Evolutionary conservation across 1,140 invertebrate genomes (phyloP), one percentile per base, ranked within the genome.

Genomic region (Megalopta genalis): DNA sequence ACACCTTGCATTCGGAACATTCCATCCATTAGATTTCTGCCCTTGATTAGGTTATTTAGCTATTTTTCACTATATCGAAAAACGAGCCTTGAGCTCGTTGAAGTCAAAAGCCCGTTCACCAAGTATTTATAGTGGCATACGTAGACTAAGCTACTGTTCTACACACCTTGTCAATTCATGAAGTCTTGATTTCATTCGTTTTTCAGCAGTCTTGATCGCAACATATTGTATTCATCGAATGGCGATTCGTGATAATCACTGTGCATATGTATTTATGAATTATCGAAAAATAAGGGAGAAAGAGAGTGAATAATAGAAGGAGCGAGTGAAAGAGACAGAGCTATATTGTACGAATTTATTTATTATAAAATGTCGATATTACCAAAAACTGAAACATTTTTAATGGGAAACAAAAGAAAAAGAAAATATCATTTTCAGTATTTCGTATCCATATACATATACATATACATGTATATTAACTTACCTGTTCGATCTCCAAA

Each of bases 11-110:
- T 82, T 86, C 84, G 64, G 80, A 82, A 86, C 88, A 90, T 91
- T 92, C 90, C 88, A 89, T 89, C 87, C 88, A 87, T 78, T 88
- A 88, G 69, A 88, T 70, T 88, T 81, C 62, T 63, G 77, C 71
- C 79, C 80, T 81, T 52, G 60, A 86, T 69, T 76, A 81, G 81
- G 75, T 86, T 86, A 81, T 78, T 65, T 77, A 86, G 9, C 42
- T 81, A 59, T 32, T 86, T 86, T 81, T 77, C 77, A 83, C 83
- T 69, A 64, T 73, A 79, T 64, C 49, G n/a, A n/a, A n/a, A n/a
- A 23, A 79, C 52, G 52, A 79, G 76, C 32, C 62, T 57, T 62
- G 18, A 77, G 46, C 71, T 76, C 75, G 59, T 86, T 65, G 60
- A 85, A 74, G 60, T 85, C 68, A 46, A 76, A 73, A 67, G 14